Conservation (phyloP, 2,888 invertebrate species). For the Argynnis bischoffii region DNA sequence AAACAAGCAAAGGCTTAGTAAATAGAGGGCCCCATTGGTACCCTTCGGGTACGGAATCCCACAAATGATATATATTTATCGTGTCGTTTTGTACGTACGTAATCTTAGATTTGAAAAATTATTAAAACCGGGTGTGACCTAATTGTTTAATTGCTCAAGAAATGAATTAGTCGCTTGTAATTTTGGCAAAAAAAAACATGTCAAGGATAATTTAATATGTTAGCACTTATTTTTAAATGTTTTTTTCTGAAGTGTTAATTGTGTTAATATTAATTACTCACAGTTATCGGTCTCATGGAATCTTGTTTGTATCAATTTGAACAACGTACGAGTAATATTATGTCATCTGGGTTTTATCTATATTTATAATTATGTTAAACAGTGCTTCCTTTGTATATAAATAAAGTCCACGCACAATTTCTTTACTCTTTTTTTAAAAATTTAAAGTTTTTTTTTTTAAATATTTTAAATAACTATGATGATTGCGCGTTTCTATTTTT, state of each 20-base stretch:
- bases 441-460: no score
- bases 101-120: conserved; percentile 34
- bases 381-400: conserved; percentile 1
- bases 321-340: background rate
- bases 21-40: no score
- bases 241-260: conserved; percentile 16
- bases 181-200: conserved; percentile 42
- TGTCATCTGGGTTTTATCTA: conserved; percentile 8
- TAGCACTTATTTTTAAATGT: background rate
- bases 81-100: conserved; percentile 36
- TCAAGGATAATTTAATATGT: conserved; percentile 43
- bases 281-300: background rate
- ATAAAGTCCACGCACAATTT: background rate
- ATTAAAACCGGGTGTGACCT: conserved; percentile 23
- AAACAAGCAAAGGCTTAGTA: no score
- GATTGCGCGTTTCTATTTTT: no score
- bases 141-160: conserved; percentile 42
- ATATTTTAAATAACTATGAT: no score
- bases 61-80: background rate
- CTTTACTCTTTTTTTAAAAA: background rate
- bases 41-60: no score
- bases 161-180: conserved; percentile 41
- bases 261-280: conserved; percentile 15
- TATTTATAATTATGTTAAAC: conserved; percentile 3
- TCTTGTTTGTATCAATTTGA: conserved; percentile 11